A percentile compares a stretch with the other conserved stretches of the same genome.
Conservation (phyloP, 2,113 vertebrate species). For the Actinemys pallida region DNA sequence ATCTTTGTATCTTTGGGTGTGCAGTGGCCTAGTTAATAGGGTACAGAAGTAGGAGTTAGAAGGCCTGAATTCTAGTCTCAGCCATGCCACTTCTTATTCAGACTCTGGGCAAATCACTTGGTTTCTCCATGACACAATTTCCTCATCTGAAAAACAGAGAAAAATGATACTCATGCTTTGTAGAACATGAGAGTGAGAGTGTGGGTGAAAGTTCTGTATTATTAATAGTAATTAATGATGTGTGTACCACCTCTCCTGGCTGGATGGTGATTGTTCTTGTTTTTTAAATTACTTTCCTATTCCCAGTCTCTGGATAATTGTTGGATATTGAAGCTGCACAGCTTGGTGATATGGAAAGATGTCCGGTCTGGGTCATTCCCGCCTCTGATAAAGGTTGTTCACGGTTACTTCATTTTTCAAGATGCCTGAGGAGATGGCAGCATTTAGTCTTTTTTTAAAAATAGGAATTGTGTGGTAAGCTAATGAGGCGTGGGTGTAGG, state of each 20-base stretch:
- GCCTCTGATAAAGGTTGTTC: not conserved
- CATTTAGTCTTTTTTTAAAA: not conserved
- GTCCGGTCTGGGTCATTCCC: not conserved
- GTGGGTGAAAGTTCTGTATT: not conserved
- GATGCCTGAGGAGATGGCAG: not conserved
- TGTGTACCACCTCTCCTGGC: not conserved
- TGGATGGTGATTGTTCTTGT: not conserved
- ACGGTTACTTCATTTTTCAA: not conserved
- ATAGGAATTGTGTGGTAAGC: not conserved
- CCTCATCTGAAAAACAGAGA: not conserved
- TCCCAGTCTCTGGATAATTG: not conserved
- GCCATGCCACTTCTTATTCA: not conserved
- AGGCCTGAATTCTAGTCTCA: not conserved
- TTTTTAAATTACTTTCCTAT: not conserved
- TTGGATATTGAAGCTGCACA: not conserved
- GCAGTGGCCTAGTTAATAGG: not conserved
- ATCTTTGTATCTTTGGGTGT: not conserved
- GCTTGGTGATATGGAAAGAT: not conserved
- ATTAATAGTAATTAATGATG: not conserved
- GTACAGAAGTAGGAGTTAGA: not conserved
- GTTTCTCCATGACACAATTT: not conserved
- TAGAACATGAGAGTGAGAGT: not conserved
- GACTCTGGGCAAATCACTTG: not conserved
- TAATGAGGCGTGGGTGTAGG: not conserved
- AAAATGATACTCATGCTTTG: not conserved